Conservation (phyloP, 2,888 invertebrate species). For the Leptinotarsa peninsularis region DNA sequence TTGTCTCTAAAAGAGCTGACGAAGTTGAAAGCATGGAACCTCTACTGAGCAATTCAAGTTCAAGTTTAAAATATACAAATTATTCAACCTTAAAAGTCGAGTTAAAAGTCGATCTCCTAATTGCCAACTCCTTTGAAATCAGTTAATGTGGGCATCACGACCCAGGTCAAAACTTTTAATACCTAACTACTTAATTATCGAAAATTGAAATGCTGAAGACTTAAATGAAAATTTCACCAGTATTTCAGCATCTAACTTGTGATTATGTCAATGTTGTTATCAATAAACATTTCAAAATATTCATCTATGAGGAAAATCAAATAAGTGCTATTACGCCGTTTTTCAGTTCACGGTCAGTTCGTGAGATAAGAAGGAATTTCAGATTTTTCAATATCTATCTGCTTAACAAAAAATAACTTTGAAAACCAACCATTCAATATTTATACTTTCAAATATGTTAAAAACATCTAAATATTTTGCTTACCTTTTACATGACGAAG, state of each 20-base stretch:
- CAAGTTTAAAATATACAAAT: too few species aligned
- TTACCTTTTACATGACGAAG: constrained; percentile 22
- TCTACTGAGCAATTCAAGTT: too few species aligned
- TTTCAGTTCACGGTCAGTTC: too few species aligned
- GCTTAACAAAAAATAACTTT: background rate
- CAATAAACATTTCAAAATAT: background rate
- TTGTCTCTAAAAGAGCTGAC: too few species aligned
- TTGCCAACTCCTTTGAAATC: background rate
- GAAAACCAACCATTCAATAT: background rate
- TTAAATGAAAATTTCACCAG: background rate
- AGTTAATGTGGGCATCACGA: background rate
- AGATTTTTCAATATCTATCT: background rate
- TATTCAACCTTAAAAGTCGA: too few species aligned
- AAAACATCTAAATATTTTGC: background rate
- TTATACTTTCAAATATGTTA: background rate
- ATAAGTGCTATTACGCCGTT: too few species aligned
- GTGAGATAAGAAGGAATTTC: too few species aligned
- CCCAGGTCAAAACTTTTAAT: background rate
- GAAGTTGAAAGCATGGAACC: too few species aligned
- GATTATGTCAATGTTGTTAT: background rate
- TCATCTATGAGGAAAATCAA: background rate
- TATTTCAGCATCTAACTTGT: background rate
- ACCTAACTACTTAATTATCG: background rate
- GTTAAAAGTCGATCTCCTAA: too few species aligned
- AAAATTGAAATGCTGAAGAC: background rate